These are phyloP conservation scores for Gallinago media DNA, from an alignment of 2,113 vertebrate genomes.

Conservation along the genomic window DNA sequence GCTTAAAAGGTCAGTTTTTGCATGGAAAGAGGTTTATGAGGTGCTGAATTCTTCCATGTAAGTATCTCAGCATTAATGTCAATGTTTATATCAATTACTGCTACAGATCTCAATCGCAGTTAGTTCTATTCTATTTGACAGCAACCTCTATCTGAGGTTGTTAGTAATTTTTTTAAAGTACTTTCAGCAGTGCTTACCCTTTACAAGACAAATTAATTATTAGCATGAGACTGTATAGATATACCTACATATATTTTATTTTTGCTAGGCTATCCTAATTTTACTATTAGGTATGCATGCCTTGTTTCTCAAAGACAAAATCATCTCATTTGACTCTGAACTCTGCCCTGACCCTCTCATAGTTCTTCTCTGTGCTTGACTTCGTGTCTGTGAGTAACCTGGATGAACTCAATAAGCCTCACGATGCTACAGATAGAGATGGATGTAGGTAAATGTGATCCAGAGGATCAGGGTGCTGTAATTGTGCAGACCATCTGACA, in stretches of 20 bases:
- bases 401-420: background rate
- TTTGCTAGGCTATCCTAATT: background rate
- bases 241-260: background rate
- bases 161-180: constrained; percentile 19
- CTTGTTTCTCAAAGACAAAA: constrained; percentile 36
- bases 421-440: background rate
- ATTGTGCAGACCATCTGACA: background rate
- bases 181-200: constrained; percentile 47
- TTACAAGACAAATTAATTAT: constrained; percentile 37
- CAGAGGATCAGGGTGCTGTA: background rate
- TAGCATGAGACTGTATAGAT: background rate
- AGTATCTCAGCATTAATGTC: constrained; percentile 48
- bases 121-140: constrained; percentile 42
- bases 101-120: background rate
- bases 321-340: background rate
- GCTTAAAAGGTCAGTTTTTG: constrained; percentile 56
- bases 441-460: background rate
- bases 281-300: background rate
- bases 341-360: background rate
- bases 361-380: background rate
- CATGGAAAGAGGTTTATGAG: constrained; percentile 54
- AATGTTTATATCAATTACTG: constrained; percentile 57
- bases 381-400: background rate
- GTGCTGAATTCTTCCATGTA: constrained; percentile 13
- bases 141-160: constrained; percentile 8